Evolutionary conservation across 1,140 invertebrate genomes (phyloP), one percentile per base, ranked within the genome.

Genomic region (Neodiprion fabricii): DNA sequence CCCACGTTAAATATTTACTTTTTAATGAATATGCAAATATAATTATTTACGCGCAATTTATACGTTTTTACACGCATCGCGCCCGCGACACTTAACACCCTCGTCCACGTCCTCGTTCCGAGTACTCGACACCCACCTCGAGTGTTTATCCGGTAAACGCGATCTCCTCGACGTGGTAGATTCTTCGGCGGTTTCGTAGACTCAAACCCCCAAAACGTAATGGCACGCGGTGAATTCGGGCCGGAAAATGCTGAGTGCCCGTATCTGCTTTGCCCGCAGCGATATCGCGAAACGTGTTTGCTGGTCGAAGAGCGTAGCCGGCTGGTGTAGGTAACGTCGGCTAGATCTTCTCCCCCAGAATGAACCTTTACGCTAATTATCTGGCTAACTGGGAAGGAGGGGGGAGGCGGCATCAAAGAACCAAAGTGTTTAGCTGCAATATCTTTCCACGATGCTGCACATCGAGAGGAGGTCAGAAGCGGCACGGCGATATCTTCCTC

Each of bases 21-120:
- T 88, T 85, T 84, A 85, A 89, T 89, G 86, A 89, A 89, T 89
- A 89, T 89, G 87, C 86, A 88, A 89, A 89, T 87, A 87, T 87
- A 86, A 88, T 88, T 88, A 87, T 87, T 87, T 86, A 88, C 84
- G 85, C 85, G 84, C 85, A 87, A 87, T 87, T 88, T 86, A 83
- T 84, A 82, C 84, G 84, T 87, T 87, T 87, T 87, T 87, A 85
- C 84, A 81, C 85, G 78, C 75, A 75, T 70, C 78, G 75, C 49
- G 66, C 77, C 74, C 77, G 68, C 74, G 76, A 75, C 76, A 74
- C 77, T 75, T 75, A 53, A 65, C 67, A 72, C 61, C 28, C 74
- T 74, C 74, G n/a, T 1, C 50, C 23, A 49, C 49, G 14, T 48
- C 70, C 71, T 48, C 66, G 40, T 23, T 73, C 74, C 17, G 17